These are phyloP conservation scores for Anoplolepis gracilipes DNA, from an alignment of 1,140 invertebrate genomes.

Conservation along the genomic window DNA sequence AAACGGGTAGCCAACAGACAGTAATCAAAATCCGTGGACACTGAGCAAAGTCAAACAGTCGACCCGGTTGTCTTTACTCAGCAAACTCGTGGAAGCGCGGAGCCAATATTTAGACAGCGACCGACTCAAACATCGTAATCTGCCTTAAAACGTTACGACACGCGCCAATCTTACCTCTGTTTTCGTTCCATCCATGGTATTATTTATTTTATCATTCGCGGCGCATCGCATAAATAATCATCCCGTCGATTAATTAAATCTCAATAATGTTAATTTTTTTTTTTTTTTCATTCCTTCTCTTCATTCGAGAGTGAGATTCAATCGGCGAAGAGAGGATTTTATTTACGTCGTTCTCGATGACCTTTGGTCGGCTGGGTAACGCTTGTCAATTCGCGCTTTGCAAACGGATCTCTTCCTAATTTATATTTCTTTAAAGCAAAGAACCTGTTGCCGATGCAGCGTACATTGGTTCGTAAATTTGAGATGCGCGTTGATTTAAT, in stretches of 20 bases:
- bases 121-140: slow-evolving; percentile 76
- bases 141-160: slow-evolving; percentile 73
- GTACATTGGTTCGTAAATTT: neutral
- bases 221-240: slow-evolving; percentile 12
- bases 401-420: slow-evolving; percentile 20
- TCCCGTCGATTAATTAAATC: slow-evolving; percentile 14
- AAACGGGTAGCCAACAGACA: slow-evolving; percentile 68
- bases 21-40: slow-evolving; percentile 80
- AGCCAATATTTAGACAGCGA: slow-evolving; percentile 78
- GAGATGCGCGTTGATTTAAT: neutral
- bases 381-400: neutral
- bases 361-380: slow-evolving; percentile 19
- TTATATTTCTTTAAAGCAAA: neutral
- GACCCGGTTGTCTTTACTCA: slow-evolving; percentile 76
- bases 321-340: neutral
- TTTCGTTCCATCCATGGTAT: slow-evolving; percentile 24
- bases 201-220: slow-evolving; percentile 41
- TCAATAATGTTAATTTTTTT: neutral
- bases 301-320: neutral
- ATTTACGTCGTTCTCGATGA: neutral
- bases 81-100: slow-evolving; percentile 74
- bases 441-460: neutral
- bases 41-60: slow-evolving; percentile 80
- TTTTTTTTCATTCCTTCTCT: neutral
- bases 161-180: slow-evolving; percentile 69